Base-by-base conservation (phyloP, 2,113 vertebrate genomes). In the Xenotilapia longispinis region DNA sequence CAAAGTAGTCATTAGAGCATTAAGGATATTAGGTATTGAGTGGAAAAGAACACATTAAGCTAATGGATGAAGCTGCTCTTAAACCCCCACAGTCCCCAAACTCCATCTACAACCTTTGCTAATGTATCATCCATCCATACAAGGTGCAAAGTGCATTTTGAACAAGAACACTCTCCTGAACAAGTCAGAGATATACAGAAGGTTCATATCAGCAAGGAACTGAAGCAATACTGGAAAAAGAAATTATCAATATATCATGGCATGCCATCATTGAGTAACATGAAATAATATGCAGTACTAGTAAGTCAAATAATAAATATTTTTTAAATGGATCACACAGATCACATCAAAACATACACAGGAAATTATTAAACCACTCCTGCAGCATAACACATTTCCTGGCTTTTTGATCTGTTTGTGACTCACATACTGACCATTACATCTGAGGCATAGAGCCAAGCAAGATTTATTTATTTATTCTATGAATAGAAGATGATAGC, bases 31-130 rank as follows among this genome's bases (percentile, higher is more conserved):
- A 79, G 87, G 84, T 81, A 88, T 88, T 83, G 88, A 93, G 58
- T 86, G 85, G 87, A 93, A 89, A 87, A 89, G 73, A 94, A 87
- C 85, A 91, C 96, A 96, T 96, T 96, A 96, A 36, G 83, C 93
- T 96, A 96, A 96, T 96, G 95, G 95, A 95, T 89, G 78, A 89
- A 90, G 89, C 89, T 90, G 45, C 84, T 83, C 45, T 81, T 89
- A 88, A 84, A 81, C 89, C 88, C 85, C 87, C 79, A 84, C 89
- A 84, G 84, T 31, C 73, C 90, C 68, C 80, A 84, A 87, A 86
- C 80, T 63, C 87, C 54, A 91, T 90, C 88, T 83, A 47, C 79
- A 93, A 80, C 81, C 87, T 87, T 49, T 82, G 49, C 91, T 96
- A 95, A 96, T 95, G 94, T 88, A 94, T 57, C 88, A 85, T 88